phyloP scores from a whole-genome alignment of 2,888 invertebrate genomes.

The Myopa testacea region DNA sequence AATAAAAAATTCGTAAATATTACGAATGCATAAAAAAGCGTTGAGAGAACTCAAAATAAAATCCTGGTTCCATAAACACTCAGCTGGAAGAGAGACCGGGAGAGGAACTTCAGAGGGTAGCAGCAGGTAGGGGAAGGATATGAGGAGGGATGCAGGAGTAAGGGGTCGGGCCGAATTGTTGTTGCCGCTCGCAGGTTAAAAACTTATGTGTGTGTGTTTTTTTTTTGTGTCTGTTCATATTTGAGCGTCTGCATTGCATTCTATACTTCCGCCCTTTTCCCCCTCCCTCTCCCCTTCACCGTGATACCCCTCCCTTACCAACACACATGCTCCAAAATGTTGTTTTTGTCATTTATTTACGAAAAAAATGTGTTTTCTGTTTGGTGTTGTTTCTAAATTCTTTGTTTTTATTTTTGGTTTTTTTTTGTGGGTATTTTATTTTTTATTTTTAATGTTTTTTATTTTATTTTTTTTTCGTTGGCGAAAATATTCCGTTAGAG shows the following conservation, averaged over 20 bases:
- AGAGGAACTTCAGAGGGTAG: not conserved
- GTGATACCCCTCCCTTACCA: too few relatives aligned
- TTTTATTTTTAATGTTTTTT: not conserved
- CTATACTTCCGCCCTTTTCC: not conserved
- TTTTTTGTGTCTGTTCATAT: not conserved
- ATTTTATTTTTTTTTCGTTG: not conserved
- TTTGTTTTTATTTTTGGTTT: not conserved
- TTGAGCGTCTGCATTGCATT: not conserved
- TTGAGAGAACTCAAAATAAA: slow-evolving; percentile 28
- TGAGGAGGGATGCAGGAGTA: not conserved
- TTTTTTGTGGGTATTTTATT: not conserved
- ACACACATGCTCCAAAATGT: too few relatives aligned
- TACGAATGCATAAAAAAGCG: slow-evolving; percentile 25
- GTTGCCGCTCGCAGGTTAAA: not conserved
- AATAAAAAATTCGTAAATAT: slow-evolving; percentile 31
- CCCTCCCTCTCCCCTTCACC: too few relatives aligned
- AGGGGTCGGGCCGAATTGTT: not conserved
- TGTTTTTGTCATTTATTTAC: too few relatives aligned
- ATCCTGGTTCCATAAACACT: not conserved
- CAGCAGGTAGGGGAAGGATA: not conserved
- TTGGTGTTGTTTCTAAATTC: too few relatives aligned
- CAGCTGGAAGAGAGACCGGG: not conserved
- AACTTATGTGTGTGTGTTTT: not conserved
- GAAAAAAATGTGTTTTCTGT: too few relatives aligned
- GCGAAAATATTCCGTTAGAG: not conserved